Evolutionary conservation across 1,140 invertebrate species (phyloP), one percentile per base, ranked within the genome.

Genomic region (Saxidomus purpurata): DNA sequence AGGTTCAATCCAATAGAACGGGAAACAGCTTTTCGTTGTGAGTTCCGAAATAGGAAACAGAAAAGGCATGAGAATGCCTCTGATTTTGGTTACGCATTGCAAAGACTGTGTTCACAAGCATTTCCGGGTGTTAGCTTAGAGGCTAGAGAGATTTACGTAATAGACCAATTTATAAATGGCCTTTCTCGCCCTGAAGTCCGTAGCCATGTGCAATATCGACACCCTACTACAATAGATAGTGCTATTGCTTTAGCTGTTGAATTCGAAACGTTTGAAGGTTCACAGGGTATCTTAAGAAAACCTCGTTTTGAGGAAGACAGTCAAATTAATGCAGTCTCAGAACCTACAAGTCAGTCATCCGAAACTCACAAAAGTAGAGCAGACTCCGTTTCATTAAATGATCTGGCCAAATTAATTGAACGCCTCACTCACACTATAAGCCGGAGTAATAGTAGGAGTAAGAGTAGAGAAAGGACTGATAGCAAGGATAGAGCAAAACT

Each of bases 241-340:
- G 28, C 82, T n/a, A 89, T 91, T 17, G 67, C 77, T n/a, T n/a
- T 91, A 17, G 82, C 87, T 8, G 38, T 87, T 9, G 82, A 91
- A 47, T 91, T 49, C 55, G 87, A 86, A 49, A 67, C 67, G 0
- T 89, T 89, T 77, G 74, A 86, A 36, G 83, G 87, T n/a, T 47
- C 79, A 28, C 86, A 71, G 22, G 34, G 67, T 38, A 82, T 61
- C 19, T 28, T 63, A 22, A 82, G 40, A 36, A 82, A 79, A 52
- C 76, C 76, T 52, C 49, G 40, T 55, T 52, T 79, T 82, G 55
- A 3, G 11, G 77, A 80, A n/a, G 77, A 80, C 34, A 80, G 28
- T 34, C 15, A 36, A n/a, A 59, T 34, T 34, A 80, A 55, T 36
- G 2, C 28, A 34, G 77, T 38, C 11, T 34, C 8, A n/a, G 25